phyloP scores from a whole-genome alignment of 2,888 invertebrate species.

The Drosophila mettleri region DNA sequence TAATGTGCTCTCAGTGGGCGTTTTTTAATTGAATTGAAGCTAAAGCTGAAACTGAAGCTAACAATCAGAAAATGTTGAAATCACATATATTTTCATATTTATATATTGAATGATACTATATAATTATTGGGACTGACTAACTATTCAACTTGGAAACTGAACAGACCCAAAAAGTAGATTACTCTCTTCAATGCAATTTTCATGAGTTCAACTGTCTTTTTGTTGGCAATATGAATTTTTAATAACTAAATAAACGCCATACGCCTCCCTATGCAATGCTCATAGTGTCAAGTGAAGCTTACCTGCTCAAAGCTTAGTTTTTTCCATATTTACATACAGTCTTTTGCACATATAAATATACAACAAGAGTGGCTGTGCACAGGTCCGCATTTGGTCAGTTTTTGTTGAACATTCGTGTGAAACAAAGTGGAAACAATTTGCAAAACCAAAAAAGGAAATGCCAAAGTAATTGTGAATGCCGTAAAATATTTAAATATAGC shows the following conservation, averaged over 20 bases:
- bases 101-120: background rate
- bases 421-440: slow-evolving; percentile 38
- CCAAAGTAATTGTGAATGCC: slow-evolving; percentile 34
- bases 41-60: slow-evolving; percentile 34
- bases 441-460: slow-evolving; percentile 44
- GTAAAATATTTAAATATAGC: slow-evolving; percentile 17
- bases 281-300: background rate
- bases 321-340: background rate
- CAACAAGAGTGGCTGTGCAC: slow-evolving; percentile 5
- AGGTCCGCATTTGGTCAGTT: slow-evolving; percentile 39
- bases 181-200: background rate
- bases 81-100: slow-evolving; percentile 45
- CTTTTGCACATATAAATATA: background rate
- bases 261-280: background rate
- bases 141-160: background rate
- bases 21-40: slow-evolving; percentile 71
- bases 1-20: slow-evolving; percentile 70
- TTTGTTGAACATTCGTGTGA: slow-evolving; percentile 22
- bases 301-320: background rate
- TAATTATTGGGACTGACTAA: slow-evolving; percentile 1
- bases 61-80: slow-evolving; percentile 62
- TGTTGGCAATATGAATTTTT: background rate
- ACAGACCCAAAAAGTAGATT: background rate
- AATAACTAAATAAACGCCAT: background rate
- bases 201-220: background rate